Percentiles rank a stretch among this genome's conserved stretches.
Evolutionary conservation across 2,113 vertebrate genomes (phyloP).

Genomic region (Aptenodytes patagonicus): DNA sequence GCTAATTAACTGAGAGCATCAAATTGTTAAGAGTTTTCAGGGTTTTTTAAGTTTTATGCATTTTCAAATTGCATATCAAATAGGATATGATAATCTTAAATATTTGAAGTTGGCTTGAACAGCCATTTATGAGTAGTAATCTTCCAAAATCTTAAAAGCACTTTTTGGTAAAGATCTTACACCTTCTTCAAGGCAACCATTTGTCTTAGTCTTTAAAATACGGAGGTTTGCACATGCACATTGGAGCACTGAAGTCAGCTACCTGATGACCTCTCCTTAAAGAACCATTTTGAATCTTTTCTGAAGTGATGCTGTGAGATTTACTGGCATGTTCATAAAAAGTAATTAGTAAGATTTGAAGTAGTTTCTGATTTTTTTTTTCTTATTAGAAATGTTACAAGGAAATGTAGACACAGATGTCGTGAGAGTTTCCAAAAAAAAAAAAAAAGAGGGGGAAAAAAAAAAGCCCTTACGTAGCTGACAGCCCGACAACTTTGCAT

Average conservation of each 20-base stretch:
- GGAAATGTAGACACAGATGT: constrained; percentile 74
- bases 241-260: not conserved
- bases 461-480: constrained; percentile 62
- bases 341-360: not conserved
- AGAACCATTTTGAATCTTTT: not conserved
- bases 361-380: not conserved
- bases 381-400: not conserved
- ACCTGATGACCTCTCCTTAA: not conserved
- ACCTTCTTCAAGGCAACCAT: not conserved
- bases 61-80: not conserved
- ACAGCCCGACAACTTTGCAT: constrained; percentile 80
- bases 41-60: not conserved
- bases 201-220: not conserved
- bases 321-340: not conserved
- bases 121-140: not conserved
- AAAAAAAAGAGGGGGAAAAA: fast-evolving
- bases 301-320: not conserved
- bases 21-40: not conserved
- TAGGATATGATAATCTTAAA: not conserved
- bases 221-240: not conserved
- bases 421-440: constrained; percentile 47
- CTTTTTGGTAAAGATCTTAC: not conserved
- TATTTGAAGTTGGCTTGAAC: not conserved
- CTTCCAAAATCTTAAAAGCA: not conserved
- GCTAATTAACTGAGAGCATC: not conserved